Conservation (phyloP, 2,888 invertebrate species). For the Heteropelma amictum region DNA sequence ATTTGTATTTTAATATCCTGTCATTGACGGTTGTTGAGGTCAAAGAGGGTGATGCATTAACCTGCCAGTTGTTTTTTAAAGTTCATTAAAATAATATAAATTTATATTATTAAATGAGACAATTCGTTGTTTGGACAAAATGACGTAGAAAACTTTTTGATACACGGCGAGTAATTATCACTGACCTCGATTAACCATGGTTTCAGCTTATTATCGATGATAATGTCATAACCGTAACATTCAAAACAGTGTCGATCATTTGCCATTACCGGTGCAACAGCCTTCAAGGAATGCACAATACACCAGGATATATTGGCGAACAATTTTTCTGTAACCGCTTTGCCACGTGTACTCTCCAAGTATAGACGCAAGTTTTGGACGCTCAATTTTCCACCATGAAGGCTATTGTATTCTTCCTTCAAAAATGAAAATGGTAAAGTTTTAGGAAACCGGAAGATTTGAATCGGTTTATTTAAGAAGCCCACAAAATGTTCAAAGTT, state of each 20-base stretch:
- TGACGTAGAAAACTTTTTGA: not conserved
- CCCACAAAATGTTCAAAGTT: too few relatives aligned
- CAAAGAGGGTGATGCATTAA: conserved; percentile 97
- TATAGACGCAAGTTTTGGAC: conserved; percentile 93
- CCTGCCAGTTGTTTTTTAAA: conserved; percentile 77
- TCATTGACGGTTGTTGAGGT: conserved; percentile 97
- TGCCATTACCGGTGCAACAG: conserved; percentile 94
- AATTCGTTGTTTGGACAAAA: too few relatives aligned
- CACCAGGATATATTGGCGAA: conserved; percentile 94
- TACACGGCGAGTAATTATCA: not conserved
- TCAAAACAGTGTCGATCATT: conserved; percentile 96
- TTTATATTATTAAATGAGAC: not conserved
- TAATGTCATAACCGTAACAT: conserved; percentile 97
- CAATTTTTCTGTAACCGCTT: conserved; percentile 91
- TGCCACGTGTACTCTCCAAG: conserved; percentile 93
- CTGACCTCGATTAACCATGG: conserved; percentile 82
- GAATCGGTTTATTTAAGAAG: too few relatives aligned
- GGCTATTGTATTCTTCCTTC: conserved; percentile 93
- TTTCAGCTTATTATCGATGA: conserved; percentile 95
- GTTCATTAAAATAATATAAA: too few relatives aligned
- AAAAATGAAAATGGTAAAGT: conserved; percentile 53
- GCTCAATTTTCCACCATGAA: conserved; percentile 97
- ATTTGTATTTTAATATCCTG: conserved; percentile 94
- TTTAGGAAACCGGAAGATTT: not conserved
- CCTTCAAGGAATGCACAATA: conserved; percentile 94